Evolutionary conservation across 2,113 vertebrate species (phyloP).

Genomic region (Tringa solitaria): DNA sequence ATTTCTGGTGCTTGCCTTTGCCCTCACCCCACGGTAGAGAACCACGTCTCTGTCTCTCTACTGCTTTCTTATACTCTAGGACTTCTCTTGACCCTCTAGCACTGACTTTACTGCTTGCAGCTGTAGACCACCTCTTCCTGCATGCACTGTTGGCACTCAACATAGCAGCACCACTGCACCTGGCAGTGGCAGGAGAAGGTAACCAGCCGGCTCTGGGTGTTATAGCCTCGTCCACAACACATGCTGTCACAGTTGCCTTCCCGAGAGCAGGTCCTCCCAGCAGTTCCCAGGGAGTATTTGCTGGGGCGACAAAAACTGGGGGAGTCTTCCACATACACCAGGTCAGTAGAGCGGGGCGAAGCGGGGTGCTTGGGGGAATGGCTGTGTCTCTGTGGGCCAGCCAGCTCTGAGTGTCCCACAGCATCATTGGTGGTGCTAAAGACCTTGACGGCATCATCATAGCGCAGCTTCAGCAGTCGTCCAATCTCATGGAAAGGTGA

Average conservation of each 20-base stretch:
- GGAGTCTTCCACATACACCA: slow-evolving; percentile 95
- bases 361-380: slow-evolving; percentile 18
- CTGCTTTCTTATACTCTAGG: background rate
- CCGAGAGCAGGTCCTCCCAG: slow-evolving; percentile 86
- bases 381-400: slow-evolving; percentile 70
- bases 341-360: slow-evolving; percentile 80
- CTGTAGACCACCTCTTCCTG: slow-evolving; percentile 94
- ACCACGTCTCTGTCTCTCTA: background rate
- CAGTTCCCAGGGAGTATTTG: slow-evolving; percentile 89
- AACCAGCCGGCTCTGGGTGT: slow-evolving; percentile 91
- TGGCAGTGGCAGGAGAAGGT: slow-evolving; percentile 96
- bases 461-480: slow-evolving; percentile 87
- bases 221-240: slow-evolving; percentile 95
- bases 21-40: background rate
- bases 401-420: slow-evolving; percentile 87
- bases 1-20: background rate
- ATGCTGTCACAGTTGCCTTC: slow-evolving; percentile 93
- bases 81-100: background rate
- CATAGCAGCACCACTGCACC: slow-evolving; percentile 98
- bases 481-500: slow-evolving; percentile 93
- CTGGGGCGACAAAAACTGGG: slow-evolving; percentile 95
- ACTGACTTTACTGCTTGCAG: slow-evolving; percentile 82
- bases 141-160: slow-evolving; percentile 95
- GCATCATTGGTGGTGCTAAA: slow-evolving; percentile 91
- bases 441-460: slow-evolving; percentile 86